Base-by-base conservation (phyloP, 2,113 vertebrate genomes). In the Rhineura floridana region DNA sequence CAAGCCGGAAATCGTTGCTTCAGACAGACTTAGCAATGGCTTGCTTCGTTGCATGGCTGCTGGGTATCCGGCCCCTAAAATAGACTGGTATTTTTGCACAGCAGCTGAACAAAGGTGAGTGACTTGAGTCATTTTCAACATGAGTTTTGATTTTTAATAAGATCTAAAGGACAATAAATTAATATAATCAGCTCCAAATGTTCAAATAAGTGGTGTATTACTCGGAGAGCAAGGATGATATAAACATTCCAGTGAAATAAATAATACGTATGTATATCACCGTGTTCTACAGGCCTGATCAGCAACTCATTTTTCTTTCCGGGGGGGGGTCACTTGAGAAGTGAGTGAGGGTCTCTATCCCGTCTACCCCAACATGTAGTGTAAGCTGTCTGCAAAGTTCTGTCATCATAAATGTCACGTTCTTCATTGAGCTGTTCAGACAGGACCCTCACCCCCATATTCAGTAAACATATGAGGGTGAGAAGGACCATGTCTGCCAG, bases 1-100 rank as follows among this genome's bases (percentile, higher is more conserved):
- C 94, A 99, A 98, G 94, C 99, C 99, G 1, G 98, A 98, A 94
- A 99, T 99, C 91, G 96, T 98, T 46, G 97, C 96, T 42, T 95
- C 97, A 1, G 98, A 98, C 87, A 98, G 98, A 39, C 97, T 98
- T 0, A 94, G 95, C 91, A 98, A 98, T 78, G 98, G 98, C 75
- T 96, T 98, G 94, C 98, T 99, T 1, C 98, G 98, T 87, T 99
- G 99, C 0, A 97, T 98, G 67, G 98, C 98, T 1, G 96, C 97
- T 81, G 99, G 98, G 0, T 99, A 98, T 90, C 98, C 98, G 13
- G 97, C 98, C 73, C 99, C 98, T 33, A 97, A 97, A 91, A 98
- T 99, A 93, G 97, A 98, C 50, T 99, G 98, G 99, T 99, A 97
- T 94, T 98, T 98, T 95, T 99, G 98, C 91, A 97, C 98, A 87